Evolutionary conservation across 1,140 invertebrate genomes (phyloP), one percentile per base, ranked within the genome.

Genomic region (Potamilus streckersoni): DNA sequence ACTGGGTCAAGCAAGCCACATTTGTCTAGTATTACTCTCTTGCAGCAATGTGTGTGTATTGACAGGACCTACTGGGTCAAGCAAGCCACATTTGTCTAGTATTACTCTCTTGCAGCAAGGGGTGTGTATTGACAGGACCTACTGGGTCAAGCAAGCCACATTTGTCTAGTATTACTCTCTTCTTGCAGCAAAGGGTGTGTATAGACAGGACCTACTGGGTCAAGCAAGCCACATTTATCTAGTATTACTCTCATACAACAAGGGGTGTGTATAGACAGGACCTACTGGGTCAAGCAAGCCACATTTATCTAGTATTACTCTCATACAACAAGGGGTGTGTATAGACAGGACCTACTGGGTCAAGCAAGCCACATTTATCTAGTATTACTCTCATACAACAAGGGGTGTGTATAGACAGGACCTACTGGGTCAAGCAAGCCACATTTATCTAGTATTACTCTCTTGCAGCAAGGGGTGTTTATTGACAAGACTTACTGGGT

Each of bases 291-390:
- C 27, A 31, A 2, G 27, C 23, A 99, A 91, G 99, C 98, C 6
- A 99, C 98, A 2, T 97, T 99, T 83, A 95, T 99, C 83, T 98
- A 97, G 79, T 98, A 99, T 91, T 99, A 99, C 91, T 99, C 98
- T 0, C 91, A 99, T 19, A 98, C 93, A 94, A 89, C 97, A 99
- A 92, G 97, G 97, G 79, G 96, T 99, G 79, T 91, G 91, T 88
- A 17, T 38, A 12, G 17, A 98, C 97, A 0, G 98, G 98, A 0
- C 94, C 96, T 63, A 99, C 98, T 0, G 98, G 98, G n/a, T 94
- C 93, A 83, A 98, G 11, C 99, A 99, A 91, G 99, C 98, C 6
- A 99, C 98, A 2, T 97, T 99, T 83, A 95, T 99, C 83, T 98
- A 97, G 79, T 98, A 99, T 91, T 99, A 99, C 91, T 99, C 98